Evolutionary conservation across 1,140 invertebrate species (phyloP).

Genomic region (Apocrypta bakeri): DNA sequence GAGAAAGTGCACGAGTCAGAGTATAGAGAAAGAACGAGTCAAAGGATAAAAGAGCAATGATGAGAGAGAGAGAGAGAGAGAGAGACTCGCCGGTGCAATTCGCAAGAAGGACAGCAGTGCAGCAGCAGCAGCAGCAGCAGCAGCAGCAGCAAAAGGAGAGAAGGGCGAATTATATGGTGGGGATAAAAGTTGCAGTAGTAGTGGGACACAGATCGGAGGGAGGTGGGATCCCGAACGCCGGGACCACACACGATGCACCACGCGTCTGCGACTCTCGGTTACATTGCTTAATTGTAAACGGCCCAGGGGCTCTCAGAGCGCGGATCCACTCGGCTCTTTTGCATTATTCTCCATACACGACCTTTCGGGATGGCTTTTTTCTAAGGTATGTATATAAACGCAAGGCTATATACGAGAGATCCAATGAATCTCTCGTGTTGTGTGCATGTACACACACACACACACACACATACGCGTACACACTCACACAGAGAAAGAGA

Average conservation of each 20-base stretch:
- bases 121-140: conserved; percentile 49
- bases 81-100: conserved; percentile 34
- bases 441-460: too few species aligned
- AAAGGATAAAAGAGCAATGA: conserved; percentile 55
- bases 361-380: too few species aligned
- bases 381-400: too few species aligned
- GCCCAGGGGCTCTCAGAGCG: conserved; percentile 68
- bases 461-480: too few species aligned
- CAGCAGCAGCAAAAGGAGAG: conserved; percentile 7
- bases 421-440: too few species aligned
- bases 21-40: conserved; percentile 20
- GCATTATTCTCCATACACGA: fast-evolving
- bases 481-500: too few species aligned
- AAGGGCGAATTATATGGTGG: neutral
- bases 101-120: conserved; percentile 52
- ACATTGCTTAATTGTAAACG: conserved; percentile 76
- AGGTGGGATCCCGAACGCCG: conserved; percentile 67
- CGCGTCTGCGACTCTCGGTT: conserved; percentile 73
- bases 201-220: conserved; percentile 55
- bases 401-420: too few species aligned
- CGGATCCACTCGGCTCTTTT: conserved; percentile 10
- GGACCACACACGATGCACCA: conserved; percentile 75
- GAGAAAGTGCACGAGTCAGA: conserved; percentile 29
- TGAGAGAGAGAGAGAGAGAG: conserved; percentile 53
- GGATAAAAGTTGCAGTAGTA: neutral